Conservation (phyloP, 2,888 invertebrate genomes). For the Abrostola tripartita region DNA sequence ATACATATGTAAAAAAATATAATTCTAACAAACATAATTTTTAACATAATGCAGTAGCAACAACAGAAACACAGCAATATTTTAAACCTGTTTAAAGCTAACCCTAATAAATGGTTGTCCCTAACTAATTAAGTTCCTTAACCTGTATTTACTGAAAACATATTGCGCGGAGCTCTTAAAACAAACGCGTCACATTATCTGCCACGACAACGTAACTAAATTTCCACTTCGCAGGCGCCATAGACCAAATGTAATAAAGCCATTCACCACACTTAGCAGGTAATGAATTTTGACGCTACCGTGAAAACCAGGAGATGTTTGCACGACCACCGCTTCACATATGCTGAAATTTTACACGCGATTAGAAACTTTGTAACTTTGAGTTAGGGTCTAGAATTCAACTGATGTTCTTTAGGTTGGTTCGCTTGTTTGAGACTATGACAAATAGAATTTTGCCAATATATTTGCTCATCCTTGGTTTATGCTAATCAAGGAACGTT, state of each 20-base stretch:
- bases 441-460: constrained; percentile 46
- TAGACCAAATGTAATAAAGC: constrained; percentile 51
- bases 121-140: not conserved
- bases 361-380: constrained; percentile 19
- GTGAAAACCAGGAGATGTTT: constrained; percentile 52
- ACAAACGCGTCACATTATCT: constrained; percentile 44
- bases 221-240: constrained; percentile 36
- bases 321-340: constrained; percentile 34
- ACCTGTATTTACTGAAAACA: constrained; percentile 2
- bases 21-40: too few species aligned
- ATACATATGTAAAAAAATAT: too few species aligned
- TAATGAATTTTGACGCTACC: constrained; percentile 59
- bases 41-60: too few species aligned
- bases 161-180: constrained; percentile 23
- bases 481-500: constrained; percentile 36
- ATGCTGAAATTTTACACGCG: constrained; percentile 4
- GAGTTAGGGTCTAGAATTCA: constrained; percentile 15
- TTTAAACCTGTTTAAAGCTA: too few species aligned
- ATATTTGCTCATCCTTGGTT: constrained; percentile 34
- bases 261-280: constrained; percentile 54
- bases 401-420: not conserved
- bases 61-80: too few species aligned
- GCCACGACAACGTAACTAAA: constrained; percentile 42
- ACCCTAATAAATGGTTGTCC: too few species aligned
- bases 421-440: constrained; percentile 27